Evolutionary conservation across 2,797 vertebrate species (phyloP), one percentile per base, ranked within the genome.

Genomic region (Tiaroga cobitis): DNA sequence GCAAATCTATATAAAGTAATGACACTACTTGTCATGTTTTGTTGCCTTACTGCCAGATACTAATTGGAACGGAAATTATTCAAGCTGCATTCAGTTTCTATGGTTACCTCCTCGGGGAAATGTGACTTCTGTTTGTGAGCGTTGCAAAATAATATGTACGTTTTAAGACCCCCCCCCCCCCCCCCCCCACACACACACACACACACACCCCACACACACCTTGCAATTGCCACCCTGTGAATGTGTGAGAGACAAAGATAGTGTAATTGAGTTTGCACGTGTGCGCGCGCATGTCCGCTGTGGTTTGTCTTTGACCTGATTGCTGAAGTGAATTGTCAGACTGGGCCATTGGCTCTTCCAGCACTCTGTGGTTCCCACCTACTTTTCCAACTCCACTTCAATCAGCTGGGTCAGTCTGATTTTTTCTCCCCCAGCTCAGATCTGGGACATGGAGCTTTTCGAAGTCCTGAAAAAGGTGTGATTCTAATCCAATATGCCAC

Each of bases 201-300:
- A n/a, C 59, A 26, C n/a, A 61, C 11, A 15, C 10, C n/a, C n/a
- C n/a, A 26, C 11, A 61, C 10, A 26, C 11, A 65, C 63, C 26
- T 18, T 3, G n/a, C 26, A 67, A 24, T 65, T 46, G 49, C n/a
- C 61, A 46, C 39, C 41, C n/a, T 69, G 43, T 54, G 8, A 51
- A 51, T 39, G 43, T 81, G 80, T 26, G n/a, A 76, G 49, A 56
- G 51, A 76, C 32, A 56, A 34, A 56, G 21, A 76, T 19, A 37
- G 51, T 80, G 91, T 83, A 86, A 90, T 84, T 88, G 89, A 88
- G 88, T 86, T 76, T 89, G 88, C 37, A 86, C 83, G 80, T 56
- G 26, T 24, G 11, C 43, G 51, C n/a, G 11, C 29, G 67, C 54
- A 72, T 78, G 54, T 78, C 39, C 13, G 69, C 34, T 54, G 16